phyloP scores from a whole-genome alignment of 2,888 invertebrate species.

The Melitaea athalia region DNA sequence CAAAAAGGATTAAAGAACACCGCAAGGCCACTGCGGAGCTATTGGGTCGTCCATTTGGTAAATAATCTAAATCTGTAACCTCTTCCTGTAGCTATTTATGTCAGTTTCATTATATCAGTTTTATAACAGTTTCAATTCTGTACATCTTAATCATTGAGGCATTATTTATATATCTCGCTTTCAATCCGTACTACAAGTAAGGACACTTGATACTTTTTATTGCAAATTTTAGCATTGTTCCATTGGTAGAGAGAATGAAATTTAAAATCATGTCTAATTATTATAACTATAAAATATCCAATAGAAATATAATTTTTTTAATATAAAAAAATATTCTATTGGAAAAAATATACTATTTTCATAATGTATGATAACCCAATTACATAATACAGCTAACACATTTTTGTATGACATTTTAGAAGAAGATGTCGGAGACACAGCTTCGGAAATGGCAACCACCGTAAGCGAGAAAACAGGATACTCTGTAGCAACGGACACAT shows the following conservation, averaged over 20 bases:
- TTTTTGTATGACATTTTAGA: slow-evolving; percentile 44
- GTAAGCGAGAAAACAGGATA: slow-evolving; percentile 73
- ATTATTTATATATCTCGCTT: too few relatives aligned
- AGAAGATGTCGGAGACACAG: slow-evolving; percentile 68
- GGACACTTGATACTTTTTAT: too few relatives aligned
- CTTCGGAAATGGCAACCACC: slow-evolving; percentile 74
- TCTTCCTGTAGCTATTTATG: not conserved
- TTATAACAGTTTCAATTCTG: too few relatives aligned
- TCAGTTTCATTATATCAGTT: too few relatives aligned
- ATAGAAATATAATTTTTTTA: not conserved
- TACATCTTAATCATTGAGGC: too few relatives aligned
- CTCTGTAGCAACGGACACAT: slow-evolving; percentile 71
- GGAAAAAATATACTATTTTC: too few relatives aligned
- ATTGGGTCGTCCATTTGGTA: slow-evolving; percentile 73
- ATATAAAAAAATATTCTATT: too few relatives aligned
- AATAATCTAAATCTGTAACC: slow-evolving; percentile 11
- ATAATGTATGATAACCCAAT: not conserved
- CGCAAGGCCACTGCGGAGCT: slow-evolving; percentile 77
- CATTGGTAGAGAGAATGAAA: too few relatives aligned
- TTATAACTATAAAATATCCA: not conserved
- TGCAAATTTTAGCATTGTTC: too few relatives aligned
- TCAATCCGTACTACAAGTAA: too few relatives aligned
- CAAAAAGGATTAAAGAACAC: slow-evolving; percentile 76
- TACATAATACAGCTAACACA: not conserved
- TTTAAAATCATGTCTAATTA: too few relatives aligned